Evolutionary conservation across 2,113 vertebrate genomes (phyloP).

Genomic region (Nymphicus hollandicus): DNA sequence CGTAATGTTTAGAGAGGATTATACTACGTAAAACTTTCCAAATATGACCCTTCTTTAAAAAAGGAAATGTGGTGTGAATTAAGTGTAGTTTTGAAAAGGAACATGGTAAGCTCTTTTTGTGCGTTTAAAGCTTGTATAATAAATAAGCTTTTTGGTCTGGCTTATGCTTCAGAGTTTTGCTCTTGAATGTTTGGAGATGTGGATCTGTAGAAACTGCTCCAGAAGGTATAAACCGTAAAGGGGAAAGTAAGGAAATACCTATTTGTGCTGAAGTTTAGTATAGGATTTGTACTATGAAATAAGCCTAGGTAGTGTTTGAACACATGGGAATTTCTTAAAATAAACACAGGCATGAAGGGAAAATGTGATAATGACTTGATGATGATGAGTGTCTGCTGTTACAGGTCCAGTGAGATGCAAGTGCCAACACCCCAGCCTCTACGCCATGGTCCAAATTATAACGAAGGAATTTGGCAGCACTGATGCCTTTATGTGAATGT

Average conservation of each 20-base stretch:
- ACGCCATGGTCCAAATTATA: constrained; percentile 24
- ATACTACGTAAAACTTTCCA: neutral
- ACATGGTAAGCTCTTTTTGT: neutral
- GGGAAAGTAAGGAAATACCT: neutral
- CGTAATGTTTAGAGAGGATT: constrained; percentile 31
- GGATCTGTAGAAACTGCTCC: neutral
- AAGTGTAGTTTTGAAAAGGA: neutral
- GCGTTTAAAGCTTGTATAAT: neutral
- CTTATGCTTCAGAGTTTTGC: neutral
- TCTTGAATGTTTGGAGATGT: neutral
- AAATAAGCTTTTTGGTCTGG: neutral
- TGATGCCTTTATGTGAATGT: constrained; percentile 42
- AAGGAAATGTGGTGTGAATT: constrained; percentile 16
- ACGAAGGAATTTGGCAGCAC: constrained; percentile 58
- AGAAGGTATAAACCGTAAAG: neutral
- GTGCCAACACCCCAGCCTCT: constrained; percentile 43
- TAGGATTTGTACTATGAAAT: constrained; percentile 21
- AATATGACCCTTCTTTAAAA: neutral
- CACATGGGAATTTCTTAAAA: constrained; percentile 60
- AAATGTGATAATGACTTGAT: constrained; percentile 73
- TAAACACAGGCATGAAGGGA: constrained; percentile 53
- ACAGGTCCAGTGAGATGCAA: neutral
- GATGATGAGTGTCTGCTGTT: constrained; percentile 65
- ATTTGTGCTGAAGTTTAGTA: constrained; percentile 24
- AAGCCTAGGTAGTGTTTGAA: constrained; percentile 51